These are phyloP conservation scores for Drosophila paulistorum DNA, from an alignment of 1,140 invertebrate genomes.

Conservation along the genomic window DNA sequence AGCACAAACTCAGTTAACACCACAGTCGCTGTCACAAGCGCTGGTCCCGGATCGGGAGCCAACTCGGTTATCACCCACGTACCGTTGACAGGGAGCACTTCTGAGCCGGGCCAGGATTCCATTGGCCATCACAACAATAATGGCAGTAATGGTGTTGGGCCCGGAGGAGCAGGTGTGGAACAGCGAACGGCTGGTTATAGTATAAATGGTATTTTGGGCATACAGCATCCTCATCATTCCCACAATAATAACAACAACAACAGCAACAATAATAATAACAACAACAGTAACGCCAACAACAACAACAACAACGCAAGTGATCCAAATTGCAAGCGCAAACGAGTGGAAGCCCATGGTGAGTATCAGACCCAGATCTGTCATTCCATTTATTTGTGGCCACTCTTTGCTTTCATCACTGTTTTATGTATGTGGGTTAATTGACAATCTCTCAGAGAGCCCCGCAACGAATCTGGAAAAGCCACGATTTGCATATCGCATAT, in stretches of 20 bases:
- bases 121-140: slow-evolving; percentile 82
- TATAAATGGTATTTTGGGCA: slow-evolving; percentile 97
- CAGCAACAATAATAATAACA: slow-evolving; percentile 85
- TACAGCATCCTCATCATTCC: slow-evolving; percentile 85
- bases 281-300: slow-evolving; percentile 37
- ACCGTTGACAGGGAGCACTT: slow-evolving; percentile 83
- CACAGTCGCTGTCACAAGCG: slow-evolving; percentile 48
- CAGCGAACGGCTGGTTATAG: slow-evolving; percentile 89
- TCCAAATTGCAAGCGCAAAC: slow-evolving; percentile 86
- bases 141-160: slow-evolving; percentile 37
- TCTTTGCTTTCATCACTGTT: not conserved
- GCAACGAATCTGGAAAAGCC: not conserved
- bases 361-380: not conserved
- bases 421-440: slow-evolving; percentile 13
- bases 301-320: slow-evolving; percentile 51
- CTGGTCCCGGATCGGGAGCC: slow-evolving; percentile 16
- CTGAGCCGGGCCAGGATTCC: slow-evolving; percentile 41
- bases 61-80: slow-evolving; percentile 88
- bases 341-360: slow-evolving; percentile 88
- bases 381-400: slow-evolving; percentile 17
- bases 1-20: slow-evolving; percentile 39
- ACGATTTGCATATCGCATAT: slow-evolving; percentile 34
- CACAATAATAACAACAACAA: slow-evolving; percentile 84
- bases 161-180: slow-evolving; percentile 63
- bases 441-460: slow-evolving; percentile 4